phyloP scores from a whole-genome alignment of 1,140 invertebrate genomes.

The Venustaconcha ellipsiformis region DNA sequence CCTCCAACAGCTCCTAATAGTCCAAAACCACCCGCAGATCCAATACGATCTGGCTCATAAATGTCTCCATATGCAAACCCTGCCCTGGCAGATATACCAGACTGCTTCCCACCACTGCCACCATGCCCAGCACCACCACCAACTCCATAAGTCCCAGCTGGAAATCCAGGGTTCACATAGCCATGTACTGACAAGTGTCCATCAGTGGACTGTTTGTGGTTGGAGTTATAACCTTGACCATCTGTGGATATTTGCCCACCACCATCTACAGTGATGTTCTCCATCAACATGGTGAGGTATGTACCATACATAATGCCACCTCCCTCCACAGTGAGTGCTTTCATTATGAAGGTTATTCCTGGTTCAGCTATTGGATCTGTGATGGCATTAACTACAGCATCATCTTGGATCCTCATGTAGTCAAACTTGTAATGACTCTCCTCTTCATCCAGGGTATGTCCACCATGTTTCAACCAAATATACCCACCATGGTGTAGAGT shows the following conservation, averaged over 20 bases:
- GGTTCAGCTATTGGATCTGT: constrained; percentile 51
- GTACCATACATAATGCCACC: constrained; percentile 54
- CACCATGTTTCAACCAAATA: constrained; percentile 57
- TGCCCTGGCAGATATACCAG: constrained; percentile 16
- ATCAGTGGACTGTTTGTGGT: constrained; percentile 43
- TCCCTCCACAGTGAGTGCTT: constrained; percentile 49
- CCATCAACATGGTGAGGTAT: constrained; percentile 43
- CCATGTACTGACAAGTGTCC: constrained; percentile 46
- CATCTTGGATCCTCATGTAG: constrained; percentile 50
- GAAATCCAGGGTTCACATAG: constrained; percentile 48
- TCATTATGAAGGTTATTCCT: constrained; percentile 47
- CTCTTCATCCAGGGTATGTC: constrained; percentile 36
- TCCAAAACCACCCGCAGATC: constrained; percentile 47
- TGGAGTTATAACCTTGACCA: constrained; percentile 46
- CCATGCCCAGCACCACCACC: constrained; percentile 53
- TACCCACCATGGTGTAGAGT: constrained; percentile 57
- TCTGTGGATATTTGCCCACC: constrained; percentile 50
- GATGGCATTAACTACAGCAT: constrained; percentile 45
- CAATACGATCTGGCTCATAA: constrained; percentile 53
- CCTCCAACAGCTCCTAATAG: constrained; percentile 36
- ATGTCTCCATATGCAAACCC: constrained; percentile 56
- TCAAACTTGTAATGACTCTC: constrained; percentile 46
- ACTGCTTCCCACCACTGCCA: constrained; percentile 44
- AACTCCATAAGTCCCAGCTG: constrained; percentile 20
- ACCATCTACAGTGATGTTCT: constrained; percentile 55